Evolutionary conservation across 2,113 vertebrate genomes (phyloP).

Genomic region (Tachuris rubrigastra): DNA sequence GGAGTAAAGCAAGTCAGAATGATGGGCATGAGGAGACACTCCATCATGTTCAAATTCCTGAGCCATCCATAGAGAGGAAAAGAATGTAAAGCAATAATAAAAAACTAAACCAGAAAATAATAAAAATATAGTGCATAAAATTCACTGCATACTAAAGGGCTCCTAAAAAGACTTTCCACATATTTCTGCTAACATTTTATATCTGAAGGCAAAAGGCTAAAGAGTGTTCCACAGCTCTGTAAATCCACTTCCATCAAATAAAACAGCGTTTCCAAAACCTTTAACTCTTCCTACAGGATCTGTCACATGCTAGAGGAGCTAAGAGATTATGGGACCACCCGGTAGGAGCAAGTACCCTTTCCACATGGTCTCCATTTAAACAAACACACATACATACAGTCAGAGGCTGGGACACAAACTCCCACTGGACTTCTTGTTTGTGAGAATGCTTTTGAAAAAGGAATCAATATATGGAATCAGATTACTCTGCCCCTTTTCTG

Average conservation of each 20-base stretch:
- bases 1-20: not conserved
- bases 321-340: constrained; percentile 45
- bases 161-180: constrained; percentile 34
- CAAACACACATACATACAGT: not conserved
- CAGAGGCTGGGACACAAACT: not conserved
- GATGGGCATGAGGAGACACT: not conserved
- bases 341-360: not conserved
- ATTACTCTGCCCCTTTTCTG: not conserved
- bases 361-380: not conserved
- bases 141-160: constrained; percentile 6
- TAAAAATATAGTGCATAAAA: constrained; percentile 7
- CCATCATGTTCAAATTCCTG: not conserved
- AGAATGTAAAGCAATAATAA: constrained; percentile 20
- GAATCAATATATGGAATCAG: not conserved
- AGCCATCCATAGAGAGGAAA: not conserved
- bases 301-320: constrained; percentile 19
- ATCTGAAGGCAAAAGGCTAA: constrained; percentile 35
- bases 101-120: not conserved
- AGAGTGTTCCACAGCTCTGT: not conserved
- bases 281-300: constrained; percentile 49
- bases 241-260: constrained; percentile 58
- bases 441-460: not conserved
- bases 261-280: constrained; percentile 44
- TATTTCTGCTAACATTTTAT: constrained; percentile 40
- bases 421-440: not conserved